A percentile compares a stretch with the other conserved stretches of the same genome.
Evolutionary conservation across 30 jellyfish, hydroid and myxozoan genomes (phyloP).

Genomic region (Cassiopea xamachana): DNA sequence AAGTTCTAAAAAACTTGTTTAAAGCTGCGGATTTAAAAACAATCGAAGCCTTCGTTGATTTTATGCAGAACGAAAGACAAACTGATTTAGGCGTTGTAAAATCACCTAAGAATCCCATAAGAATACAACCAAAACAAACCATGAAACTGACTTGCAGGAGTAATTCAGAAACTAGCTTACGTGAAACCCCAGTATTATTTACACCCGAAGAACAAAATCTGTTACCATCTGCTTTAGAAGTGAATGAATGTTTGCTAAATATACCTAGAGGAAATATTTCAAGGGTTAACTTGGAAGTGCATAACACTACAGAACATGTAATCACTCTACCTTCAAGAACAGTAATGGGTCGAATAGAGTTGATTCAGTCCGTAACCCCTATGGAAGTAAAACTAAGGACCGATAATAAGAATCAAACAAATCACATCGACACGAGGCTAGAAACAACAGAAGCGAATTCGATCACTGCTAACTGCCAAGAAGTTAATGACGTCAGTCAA

Average conservation of each 20-base stretch:
- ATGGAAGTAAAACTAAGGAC: conserved; percentile 20
- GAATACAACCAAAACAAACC: conserved; percentile 48
- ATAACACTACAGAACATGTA: conserved; percentile 18
- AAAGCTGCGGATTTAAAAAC: conserved; percentile 13
- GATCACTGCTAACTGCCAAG: not conserved
- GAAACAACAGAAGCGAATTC: not conserved
- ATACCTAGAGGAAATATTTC: conserved; percentile 14
- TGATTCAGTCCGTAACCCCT: conserved; percentile 4
- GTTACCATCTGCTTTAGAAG: conserved; percentile 40
- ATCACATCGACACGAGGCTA: not conserved
- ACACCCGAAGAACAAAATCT: conserved; percentile 32
- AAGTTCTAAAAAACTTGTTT: conserved; percentile 9
- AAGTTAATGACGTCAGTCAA: not conserved
- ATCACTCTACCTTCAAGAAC: conserved; percentile 28
- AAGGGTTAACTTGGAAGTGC: conserved; percentile 4
- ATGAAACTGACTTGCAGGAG: conserved; percentile 43
- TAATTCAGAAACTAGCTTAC: conserved; percentile 1
- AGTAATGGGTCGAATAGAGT: conserved; percentile 18
- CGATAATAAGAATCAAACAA: not conserved
- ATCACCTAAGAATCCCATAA: conserved; percentile 35
- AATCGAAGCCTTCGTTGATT: conserved; percentile 30
- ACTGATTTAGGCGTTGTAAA: conserved; percentile 32
- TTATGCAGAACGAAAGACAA: conserved; percentile 23
- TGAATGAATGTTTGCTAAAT: conserved; percentile 15
- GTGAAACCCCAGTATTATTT: conserved; percentile 35